Conservation (phyloP, 2,888 invertebrate species). For the Pycnomerus fuliginosus region DNA sequence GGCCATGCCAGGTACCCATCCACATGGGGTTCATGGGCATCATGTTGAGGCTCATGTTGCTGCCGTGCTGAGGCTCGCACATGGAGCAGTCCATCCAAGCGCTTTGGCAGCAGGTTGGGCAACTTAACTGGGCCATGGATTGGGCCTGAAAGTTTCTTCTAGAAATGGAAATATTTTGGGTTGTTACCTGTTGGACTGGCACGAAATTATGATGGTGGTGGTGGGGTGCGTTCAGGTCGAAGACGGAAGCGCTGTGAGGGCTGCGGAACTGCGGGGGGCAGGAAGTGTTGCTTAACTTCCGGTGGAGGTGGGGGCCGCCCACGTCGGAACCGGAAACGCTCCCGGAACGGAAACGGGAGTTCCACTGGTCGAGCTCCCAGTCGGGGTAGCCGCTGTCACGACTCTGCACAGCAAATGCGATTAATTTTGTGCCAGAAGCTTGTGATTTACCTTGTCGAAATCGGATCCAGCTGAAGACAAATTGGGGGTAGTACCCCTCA, state of each 20-base stretch:
- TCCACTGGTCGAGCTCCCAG: slow-evolving; percentile 51
- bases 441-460: slow-evolving; percentile 43
- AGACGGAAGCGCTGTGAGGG: slow-evolving; percentile 56
- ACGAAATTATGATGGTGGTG: slow-evolving; percentile 48
- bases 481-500: slow-evolving; percentile 53
- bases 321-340: slow-evolving; percentile 50
- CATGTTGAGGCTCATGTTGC: slow-evolving; percentile 59
- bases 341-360: slow-evolving; percentile 43
- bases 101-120: slow-evolving; percentile 56
- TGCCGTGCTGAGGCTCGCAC: slow-evolving; percentile 48
- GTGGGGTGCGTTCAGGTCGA: slow-evolving; percentile 54
- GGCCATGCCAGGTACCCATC: slow-evolving; percentile 55
- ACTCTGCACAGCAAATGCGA: slow-evolving; percentile 32
- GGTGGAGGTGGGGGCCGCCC: slow-evolving; percentile 31
- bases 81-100: slow-evolving; percentile 48
- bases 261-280: slow-evolving; percentile 39
- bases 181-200: slow-evolving; percentile 60
- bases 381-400: slow-evolving; percentile 53
- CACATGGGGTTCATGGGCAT: slow-evolving; percentile 51
- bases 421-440: too few species aligned
- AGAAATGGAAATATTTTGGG: neutral
- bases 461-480: slow-evolving; percentile 46
- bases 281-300: slow-evolving; percentile 47
- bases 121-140: slow-evolving; percentile 69
- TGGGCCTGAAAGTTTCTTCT: slow-evolving; percentile 59